A percentile compares a stretch with the other conserved stretches of the same genome.
Conservation (phyloP, 2,113 vertebrate species). For the Actinemys pallida region DNA sequence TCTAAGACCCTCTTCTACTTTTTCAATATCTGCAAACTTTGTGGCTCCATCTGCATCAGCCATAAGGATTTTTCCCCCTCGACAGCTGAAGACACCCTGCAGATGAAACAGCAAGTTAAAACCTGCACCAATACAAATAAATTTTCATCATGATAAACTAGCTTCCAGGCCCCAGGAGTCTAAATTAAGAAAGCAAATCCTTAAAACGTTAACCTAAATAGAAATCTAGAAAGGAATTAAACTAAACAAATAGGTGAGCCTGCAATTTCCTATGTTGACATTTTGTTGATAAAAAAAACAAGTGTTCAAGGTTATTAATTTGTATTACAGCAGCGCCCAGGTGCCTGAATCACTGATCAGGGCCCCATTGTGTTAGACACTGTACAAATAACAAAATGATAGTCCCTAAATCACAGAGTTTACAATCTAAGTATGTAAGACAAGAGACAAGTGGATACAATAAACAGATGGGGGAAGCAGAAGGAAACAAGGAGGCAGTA, state of each 20-base stretch:
- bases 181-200: neutral
- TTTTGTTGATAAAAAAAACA: neutral
- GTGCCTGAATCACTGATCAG: neutral
- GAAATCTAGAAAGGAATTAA: neutral
- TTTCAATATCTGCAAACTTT: conserved; percentile 93
- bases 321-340: neutral
- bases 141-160: neutral
- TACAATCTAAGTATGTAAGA: neutral
- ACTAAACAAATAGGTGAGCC: neutral
- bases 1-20: conserved; percentile 89
- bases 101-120: conserved; percentile 9
- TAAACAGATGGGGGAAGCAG: neutral
- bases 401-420: neutral
- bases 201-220: neutral
- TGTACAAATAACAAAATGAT: fast-evolving
- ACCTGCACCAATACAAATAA: neutral
- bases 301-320: neutral
- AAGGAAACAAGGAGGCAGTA: neutral
- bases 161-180: neutral
- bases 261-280: neutral
- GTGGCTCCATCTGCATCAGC: conserved; percentile 98
- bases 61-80: conserved; percentile 92
- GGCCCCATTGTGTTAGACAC: neutral
- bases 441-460: neutral
- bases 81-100: conserved; percentile 91